phyloP scores from a whole-genome alignment of 2,888 invertebrate genomes.

The Fragum whitleyi region DNA sequence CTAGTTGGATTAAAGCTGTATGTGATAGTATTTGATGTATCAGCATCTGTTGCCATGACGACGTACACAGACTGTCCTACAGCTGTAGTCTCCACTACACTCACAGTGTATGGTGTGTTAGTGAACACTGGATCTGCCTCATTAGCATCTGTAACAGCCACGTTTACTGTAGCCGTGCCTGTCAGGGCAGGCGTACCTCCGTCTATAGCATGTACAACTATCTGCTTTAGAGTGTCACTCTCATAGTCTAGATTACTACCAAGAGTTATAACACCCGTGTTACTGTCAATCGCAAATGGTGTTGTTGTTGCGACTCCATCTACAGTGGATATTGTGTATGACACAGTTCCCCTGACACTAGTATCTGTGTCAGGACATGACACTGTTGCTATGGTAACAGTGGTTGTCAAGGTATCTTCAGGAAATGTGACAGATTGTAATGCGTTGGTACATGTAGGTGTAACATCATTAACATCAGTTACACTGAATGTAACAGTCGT shows the following conservation, averaged over 20 bases:
- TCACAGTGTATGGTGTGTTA: slow-evolving; percentile 36
- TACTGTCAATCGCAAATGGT: slow-evolving; percentile 63
- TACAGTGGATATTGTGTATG: slow-evolving; percentile 61
- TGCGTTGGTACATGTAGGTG: slow-evolving; percentile 66
- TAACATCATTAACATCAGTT: slow-evolving; percentile 92
- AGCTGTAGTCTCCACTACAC: slow-evolving; percentile 36
- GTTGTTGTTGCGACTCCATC: slow-evolving; percentile 62
- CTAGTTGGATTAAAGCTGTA: slow-evolving; percentile 36
- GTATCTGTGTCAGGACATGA: slow-evolving; percentile 71
- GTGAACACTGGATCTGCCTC: slow-evolving; percentile 47
- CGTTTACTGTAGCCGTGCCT: slow-evolving; percentile 90
- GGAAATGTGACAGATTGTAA: slow-evolving; percentile 65
- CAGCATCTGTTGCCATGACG: slow-evolving; percentile 70
- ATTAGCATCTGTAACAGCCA: slow-evolving; percentile 70
- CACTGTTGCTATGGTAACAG: slow-evolving; percentile 61
- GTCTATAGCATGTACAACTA: slow-evolving; percentile 55
- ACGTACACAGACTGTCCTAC: slow-evolving; percentile 41
- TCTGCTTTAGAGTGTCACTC: slow-evolving; percentile 39
- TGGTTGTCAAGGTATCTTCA: slow-evolving; percentile 60
- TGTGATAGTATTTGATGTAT: slow-evolving; percentile 67
- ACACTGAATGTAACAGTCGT: slow-evolving; percentile 93
- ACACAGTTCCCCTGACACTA: slow-evolving; percentile 53
- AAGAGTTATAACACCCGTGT: slow-evolving; percentile 50
- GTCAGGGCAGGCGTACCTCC: slow-evolving; percentile 90
- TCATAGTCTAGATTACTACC: slow-evolving; percentile 54